Base-by-base conservation (phyloP, 2,888 invertebrate genomes). In the Clistopyga incitator region DNA sequence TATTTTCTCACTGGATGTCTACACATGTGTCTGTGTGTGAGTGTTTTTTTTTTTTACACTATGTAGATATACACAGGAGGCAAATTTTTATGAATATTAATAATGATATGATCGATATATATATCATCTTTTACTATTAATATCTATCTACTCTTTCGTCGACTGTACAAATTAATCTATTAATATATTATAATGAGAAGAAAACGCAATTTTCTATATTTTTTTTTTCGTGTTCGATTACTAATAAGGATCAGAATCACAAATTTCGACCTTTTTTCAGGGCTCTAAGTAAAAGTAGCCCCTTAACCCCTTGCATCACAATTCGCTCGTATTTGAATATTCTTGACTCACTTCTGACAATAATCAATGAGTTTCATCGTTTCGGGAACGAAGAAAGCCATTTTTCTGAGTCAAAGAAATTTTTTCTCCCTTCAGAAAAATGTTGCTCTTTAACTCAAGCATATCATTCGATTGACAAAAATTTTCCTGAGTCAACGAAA, bases 121-220 rank as follows among this genome's bases (percentile, higher is more conserved):
- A 45, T 67, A 70, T 61, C 70, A 50, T 64, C 68, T 45, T 38
- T 47, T 65, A 13, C 52, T 67, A 54, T 56, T 78, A 38, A 38
- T 38, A 70, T 82, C 68, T 70, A 59, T 75, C 45, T 74, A 38
- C 42, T 78, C 72, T 59, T 56, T 72, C 38, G 13, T 47, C 61
- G 64, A 75, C 78, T 75, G 74, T 78, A 78, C 61, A 75, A 61
- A 29, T 61, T 61, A 25, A 47, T 72, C 20, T 25, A 59, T 61
- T 25, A 29, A 11, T 38, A 65, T 42, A 42, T 20, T 20, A 34
- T 29, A 20, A 23, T 42, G 20, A 38, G 61, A 42, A 42, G 65
- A 65, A 42, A 15, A 45, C 23, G 38, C 18, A 38, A 38, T 45
- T 45, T 65, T 42, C 34, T 38, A n/a, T 6, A 2, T 11, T 11